These are phyloP conservation scores for Scolopax bukidnonensis DNA, from an alignment of 2,797 vertebrate species.

Conservation along the genomic window DNA sequence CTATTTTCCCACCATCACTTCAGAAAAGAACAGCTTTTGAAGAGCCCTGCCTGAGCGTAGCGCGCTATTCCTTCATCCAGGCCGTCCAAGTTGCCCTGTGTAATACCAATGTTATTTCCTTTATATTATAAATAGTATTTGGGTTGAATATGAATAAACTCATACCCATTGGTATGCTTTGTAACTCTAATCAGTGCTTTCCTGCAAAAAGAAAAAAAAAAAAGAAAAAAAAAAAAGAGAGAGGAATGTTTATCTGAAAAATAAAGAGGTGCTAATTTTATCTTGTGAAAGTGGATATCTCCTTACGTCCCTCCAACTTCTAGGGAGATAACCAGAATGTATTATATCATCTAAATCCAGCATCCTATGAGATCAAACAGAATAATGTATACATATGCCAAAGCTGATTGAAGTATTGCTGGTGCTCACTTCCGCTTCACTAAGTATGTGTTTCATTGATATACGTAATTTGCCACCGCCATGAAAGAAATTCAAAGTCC, in stretches of 20 bases:
- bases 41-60: not conserved
- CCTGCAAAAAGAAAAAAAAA: slow-evolving; percentile 52
- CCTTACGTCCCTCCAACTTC: slow-evolving; percentile 69
- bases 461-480: slow-evolving; percentile 65
- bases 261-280: slow-evolving; percentile 81
- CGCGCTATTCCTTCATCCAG: not conserved
- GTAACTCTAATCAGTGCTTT: slow-evolving; percentile 77
- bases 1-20: not conserved
- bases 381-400: slow-evolving; percentile 82
- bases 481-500: slow-evolving; percentile 66
- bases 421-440: slow-evolving; percentile 74
- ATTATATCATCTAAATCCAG: slow-evolving; percentile 80
- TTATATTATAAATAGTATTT: slow-evolving; percentile 77
- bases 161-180: slow-evolving; percentile 68
- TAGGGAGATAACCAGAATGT: slow-evolving; percentile 76
- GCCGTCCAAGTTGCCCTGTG: slow-evolving; percentile 31
- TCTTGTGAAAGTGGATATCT: slow-evolving; percentile 78
- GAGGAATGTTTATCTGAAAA: slow-evolving; percentile 74
- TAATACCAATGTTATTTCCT: slow-evolving; percentile 78
- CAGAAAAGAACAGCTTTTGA: not conserved
- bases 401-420: slow-evolving; percentile 81
- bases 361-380: slow-evolving; percentile 81
- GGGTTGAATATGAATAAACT: slow-evolving; percentile 72
- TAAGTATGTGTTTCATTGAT: slow-evolving; percentile 76
- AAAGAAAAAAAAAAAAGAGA: not conserved